These are phyloP conservation scores for Schizotus pectinicornis DNA, from an alignment of 2,888 invertebrate species.

Conservation along the genomic window DNA sequence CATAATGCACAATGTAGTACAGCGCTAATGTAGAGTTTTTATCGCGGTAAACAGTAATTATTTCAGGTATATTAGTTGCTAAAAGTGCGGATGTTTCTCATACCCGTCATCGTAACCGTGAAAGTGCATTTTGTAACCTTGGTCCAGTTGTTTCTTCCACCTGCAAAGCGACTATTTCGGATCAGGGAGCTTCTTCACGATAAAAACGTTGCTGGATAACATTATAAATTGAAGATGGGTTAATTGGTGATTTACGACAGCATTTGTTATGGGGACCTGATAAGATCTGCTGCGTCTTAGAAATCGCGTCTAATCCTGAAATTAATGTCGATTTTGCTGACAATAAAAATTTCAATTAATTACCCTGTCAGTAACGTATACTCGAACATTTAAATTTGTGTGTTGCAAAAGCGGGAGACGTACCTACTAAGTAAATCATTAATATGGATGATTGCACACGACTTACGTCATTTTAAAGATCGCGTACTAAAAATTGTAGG, in stretches of 20 bases:
- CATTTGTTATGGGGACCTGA: no score
- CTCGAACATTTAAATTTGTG: constrained; percentile 19
- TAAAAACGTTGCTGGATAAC: neutral
- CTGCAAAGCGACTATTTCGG: constrained; percentile 30
- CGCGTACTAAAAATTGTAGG: constrained; percentile 30
- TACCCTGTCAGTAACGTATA: constrained; percentile 20
- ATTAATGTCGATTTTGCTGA: neutral
- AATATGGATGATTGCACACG: constrained; percentile 29
- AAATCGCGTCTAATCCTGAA: neutral
- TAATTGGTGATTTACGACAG: no score
- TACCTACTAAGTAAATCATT: constrained; percentile 25
- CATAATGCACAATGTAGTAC: constrained; percentile 1
- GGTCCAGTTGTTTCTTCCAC: constrained; percentile 41
- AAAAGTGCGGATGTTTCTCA: constrained; percentile 38
- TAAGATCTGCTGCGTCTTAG: no score
- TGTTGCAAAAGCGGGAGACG: constrained; percentile 23
- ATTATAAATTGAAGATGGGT: no score
- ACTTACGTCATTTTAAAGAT: constrained; percentile 29
- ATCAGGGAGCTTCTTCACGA: constrained; percentile 23
- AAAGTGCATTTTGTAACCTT: constrained; percentile 41
- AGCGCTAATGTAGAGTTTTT: neutral
- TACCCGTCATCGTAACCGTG: constrained; percentile 37
- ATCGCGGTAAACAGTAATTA: neutral
- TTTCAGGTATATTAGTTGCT: constrained; percentile 11
- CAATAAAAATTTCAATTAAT: constrained; percentile 15